These are phyloP conservation scores for Microplitis deprimator DNA, from an alignment of 2,888 invertebrate genomes.

Conservation along the genomic window DNA sequence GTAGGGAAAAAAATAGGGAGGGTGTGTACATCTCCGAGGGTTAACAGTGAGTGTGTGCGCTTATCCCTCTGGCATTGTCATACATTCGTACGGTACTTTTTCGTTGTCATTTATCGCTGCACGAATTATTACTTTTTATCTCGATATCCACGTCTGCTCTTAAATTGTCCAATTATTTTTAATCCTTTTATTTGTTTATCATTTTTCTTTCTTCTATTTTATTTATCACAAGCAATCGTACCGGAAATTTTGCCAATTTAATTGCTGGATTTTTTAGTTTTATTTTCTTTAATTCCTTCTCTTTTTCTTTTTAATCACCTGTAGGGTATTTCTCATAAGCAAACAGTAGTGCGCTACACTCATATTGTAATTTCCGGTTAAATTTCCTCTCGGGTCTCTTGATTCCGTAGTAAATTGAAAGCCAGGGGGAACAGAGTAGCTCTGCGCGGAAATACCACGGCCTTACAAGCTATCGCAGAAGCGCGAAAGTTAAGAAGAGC, in stretches of 20 bases:
- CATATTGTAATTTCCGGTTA: constrained; percentile 36
- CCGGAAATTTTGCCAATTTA: not conserved
- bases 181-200: not conserved
- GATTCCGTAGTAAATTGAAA: constrained; percentile 55
- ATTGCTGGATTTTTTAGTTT: not conserved
- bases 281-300: not conserved
- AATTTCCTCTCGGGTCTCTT: constrained; percentile 11
- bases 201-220: too few species aligned
- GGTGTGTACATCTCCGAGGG: not conserved
- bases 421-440: constrained; percentile 44
- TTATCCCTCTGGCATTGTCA: not conserved
- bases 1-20: not conserved
- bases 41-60: not conserved
- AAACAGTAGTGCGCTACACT: constrained; percentile 24
- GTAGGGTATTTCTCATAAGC: constrained; percentile 9
- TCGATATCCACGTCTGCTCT: not conserved
- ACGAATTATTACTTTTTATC: not conserved
- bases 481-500: constrained; percentile 35
- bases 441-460: constrained; percentile 55
- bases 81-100: not conserved
- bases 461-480: constrained; percentile 5
- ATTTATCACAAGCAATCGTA: not conserved
- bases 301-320: constrained; percentile 9
- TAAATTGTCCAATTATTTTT: not conserved
- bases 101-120: not conserved